Percentiles rank a stretch among this genome's conserved stretches.
Evolutionary conservation across 2,113 vertebrate genomes (phyloP).

Genomic region (Pandion haliaetus): DNA sequence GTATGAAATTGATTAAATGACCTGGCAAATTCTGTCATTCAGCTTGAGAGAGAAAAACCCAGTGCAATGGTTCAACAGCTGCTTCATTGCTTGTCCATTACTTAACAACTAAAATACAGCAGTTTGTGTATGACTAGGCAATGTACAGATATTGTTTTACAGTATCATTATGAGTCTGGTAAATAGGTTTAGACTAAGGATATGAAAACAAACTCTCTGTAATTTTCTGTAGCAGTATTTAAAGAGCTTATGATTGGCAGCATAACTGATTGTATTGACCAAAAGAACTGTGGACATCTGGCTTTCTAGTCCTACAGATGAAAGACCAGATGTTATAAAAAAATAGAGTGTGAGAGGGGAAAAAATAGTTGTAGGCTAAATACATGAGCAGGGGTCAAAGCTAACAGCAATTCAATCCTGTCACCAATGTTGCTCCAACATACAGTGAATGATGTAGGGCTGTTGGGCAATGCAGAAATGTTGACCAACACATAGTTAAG

Average conservation of each 20-base stretch:
- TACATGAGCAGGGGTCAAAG: neutral
- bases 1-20: conserved; percentile 54
- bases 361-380: neutral
- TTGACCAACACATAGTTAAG: neutral
- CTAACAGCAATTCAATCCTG: neutral
- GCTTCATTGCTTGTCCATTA: conserved; percentile 35
- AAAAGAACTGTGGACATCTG: neutral
- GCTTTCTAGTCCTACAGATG: conserved; percentile 3
- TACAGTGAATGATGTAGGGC: neutral
- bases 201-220: neutral
- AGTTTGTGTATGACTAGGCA: neutral
- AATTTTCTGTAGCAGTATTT: neutral
- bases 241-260: conserved; percentile 21
- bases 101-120: conserved; percentile 24
- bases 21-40: conserved; percentile 12
- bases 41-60: neutral
- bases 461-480: neutral
- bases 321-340: conserved; percentile 31
- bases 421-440: neutral
- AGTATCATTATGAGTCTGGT: conserved; percentile 8
- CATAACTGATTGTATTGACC: conserved; percentile 7
- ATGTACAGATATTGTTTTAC: conserved; percentile 23
- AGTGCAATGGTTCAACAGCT: conserved; percentile 15
- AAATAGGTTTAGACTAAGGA: conserved; percentile 22
- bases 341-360: neutral